These are phyloP conservation scores for Dasysyrphus albostriatus DNA, from an alignment of 2,888 invertebrate species.

Conservation along the genomic window DNA sequence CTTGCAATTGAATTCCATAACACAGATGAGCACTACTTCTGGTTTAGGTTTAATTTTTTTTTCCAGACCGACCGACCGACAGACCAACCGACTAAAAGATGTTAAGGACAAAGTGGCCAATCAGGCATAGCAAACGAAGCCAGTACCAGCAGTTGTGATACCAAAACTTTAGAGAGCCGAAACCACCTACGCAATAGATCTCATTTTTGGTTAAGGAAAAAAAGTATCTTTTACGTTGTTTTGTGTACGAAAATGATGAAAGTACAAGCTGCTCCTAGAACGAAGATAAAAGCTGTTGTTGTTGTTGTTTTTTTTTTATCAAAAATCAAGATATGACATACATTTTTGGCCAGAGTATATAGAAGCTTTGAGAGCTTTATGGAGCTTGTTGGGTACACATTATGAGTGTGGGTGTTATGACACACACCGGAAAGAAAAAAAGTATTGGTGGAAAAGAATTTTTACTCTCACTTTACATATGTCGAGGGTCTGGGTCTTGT, in stretches of 20 bases:
- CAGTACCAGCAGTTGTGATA: conserved; percentile 13
- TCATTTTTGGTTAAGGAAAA: conserved; percentile 21
- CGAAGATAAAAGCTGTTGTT: conserved; percentile 50
- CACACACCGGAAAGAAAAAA: conserved; percentile 8
- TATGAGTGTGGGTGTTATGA: conserved; percentile 28
- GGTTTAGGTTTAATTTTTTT: neutral
- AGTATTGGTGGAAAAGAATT: conserved; percentile 25
- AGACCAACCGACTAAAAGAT: conserved; percentile 34
- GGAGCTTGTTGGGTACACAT: conserved; percentile 32
- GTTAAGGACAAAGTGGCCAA: conserved; percentile 45
- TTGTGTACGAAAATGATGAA: conserved; percentile 53
- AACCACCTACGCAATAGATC: conserved; percentile 72
- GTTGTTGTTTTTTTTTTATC: conserved; percentile 2
- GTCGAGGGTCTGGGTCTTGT: conserved; percentile 12
- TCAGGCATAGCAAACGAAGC: conserved; percentile 37
- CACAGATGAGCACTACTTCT: neutral
- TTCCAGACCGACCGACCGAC: conserved; percentile 27
- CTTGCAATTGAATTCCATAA: conserved; percentile 37
- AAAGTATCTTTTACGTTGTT: conserved; percentile 49
- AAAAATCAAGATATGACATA: conserved; percentile 68
- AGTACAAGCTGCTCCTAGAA: conserved; percentile 47
- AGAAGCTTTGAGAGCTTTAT: conserved; percentile 9
- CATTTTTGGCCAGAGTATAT: conserved; percentile 50
- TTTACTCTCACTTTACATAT: conserved; percentile 60
- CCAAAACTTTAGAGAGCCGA: conserved; percentile 46